Percentiles rank a stretch among this genome's conserved stretches.
phyloP scores from a whole-genome alignment of 2,113 vertebrate species.

The Phalacrocorax brasilianus region DNA sequence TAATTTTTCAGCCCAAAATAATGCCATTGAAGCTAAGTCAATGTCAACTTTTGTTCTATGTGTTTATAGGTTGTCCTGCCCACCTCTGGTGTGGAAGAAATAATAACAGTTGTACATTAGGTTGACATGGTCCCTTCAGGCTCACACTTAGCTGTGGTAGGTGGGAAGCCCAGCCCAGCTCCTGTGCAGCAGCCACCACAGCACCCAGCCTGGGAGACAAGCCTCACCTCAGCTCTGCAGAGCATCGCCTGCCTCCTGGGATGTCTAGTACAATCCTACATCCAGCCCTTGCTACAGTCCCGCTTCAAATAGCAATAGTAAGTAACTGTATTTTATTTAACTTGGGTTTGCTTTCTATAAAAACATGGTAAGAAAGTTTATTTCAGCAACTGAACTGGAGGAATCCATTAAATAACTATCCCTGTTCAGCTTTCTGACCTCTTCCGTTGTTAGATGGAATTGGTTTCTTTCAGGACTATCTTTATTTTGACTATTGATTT shows the following conservation, averaged over 20 bases:
- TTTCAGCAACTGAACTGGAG: neutral
- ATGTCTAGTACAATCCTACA: neutral
- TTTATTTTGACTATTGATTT: neutral
- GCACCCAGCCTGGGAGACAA: neutral
- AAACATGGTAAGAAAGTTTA: neutral
- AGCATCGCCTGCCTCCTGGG: neutral
- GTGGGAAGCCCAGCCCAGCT: neutral
- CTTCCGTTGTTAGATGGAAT: neutral
- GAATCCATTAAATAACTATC: neutral
- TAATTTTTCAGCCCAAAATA: neutral
- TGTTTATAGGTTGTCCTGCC: neutral
- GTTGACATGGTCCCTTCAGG: neutral
- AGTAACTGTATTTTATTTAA: neutral
- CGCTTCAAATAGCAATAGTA: neutral
- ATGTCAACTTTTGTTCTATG: accelerated
- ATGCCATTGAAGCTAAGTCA: neutral
- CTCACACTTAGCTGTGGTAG: too few relatives aligned
- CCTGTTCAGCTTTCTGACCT: neutral
- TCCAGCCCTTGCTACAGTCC: neutral
- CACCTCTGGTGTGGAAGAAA: neutral
- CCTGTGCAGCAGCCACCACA: neutral
- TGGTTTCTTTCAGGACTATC: neutral
- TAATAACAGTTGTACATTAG: neutral
- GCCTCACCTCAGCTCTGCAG: neutral
- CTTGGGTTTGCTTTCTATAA: neutral